Evolutionary conservation across 2,888 invertebrate genomes (phyloP).

Genomic region (Diaprepes abbreviatus): DNA sequence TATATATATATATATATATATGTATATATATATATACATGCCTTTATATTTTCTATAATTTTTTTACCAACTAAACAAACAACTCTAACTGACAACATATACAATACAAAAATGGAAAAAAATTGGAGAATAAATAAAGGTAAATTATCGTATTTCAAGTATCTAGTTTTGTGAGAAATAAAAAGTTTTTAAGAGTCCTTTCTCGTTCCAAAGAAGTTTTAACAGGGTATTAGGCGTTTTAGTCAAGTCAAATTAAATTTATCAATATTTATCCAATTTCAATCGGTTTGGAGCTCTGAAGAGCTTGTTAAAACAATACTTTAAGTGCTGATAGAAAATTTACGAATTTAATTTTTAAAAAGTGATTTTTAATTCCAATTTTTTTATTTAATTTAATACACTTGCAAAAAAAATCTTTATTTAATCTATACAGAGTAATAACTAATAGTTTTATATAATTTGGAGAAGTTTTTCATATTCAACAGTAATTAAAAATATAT

Average conservation of each 20-base stretch:
- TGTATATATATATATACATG: too few species aligned
- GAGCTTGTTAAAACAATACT: conserved; percentile 31
- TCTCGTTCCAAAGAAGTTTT: conserved; percentile 40
- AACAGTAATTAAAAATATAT: too few species aligned
- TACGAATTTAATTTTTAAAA: neutral
- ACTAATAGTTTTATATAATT: too few species aligned
- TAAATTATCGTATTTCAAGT: neutral
- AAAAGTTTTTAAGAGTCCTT: conserved; percentile 21
- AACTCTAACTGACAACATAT: too few species aligned
- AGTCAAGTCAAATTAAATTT: conserved; percentile 50
- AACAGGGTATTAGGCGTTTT: conserved; percentile 56
- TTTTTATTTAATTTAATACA: too few species aligned
- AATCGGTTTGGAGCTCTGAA: conserved; percentile 29
- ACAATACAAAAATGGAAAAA: neutral
- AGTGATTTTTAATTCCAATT: neutral
- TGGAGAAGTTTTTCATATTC: too few species aligned
- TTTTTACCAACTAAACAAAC: too few species aligned
- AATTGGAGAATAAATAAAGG: neutral
- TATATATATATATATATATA: too few species aligned
- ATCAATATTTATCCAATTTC: conserved; percentile 45
- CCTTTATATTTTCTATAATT: too few species aligned
- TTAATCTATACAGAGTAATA: conserved; percentile 1
- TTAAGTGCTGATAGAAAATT: conserved; percentile 22
- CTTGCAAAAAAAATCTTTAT: too few species aligned
- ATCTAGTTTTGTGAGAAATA: conserved; percentile 1